Evolutionary conservation across 1,140 invertebrate species (phyloP).

Genomic region (Heliconius hewitsoni): DNA sequence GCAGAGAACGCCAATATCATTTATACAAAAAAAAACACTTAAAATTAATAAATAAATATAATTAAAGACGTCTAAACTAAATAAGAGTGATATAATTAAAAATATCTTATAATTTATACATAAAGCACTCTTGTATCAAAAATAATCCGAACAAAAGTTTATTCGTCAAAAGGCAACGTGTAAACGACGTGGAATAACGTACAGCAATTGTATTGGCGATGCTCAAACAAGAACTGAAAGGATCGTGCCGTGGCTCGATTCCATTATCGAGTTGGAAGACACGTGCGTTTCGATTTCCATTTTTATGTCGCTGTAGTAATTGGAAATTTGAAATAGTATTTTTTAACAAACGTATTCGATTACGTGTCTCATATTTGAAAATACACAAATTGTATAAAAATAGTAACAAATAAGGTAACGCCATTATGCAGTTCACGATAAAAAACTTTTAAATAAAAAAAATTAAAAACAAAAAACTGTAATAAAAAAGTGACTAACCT

Average conservation of each 20-base stretch:
- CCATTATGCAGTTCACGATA: no score
- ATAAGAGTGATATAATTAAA: no score
- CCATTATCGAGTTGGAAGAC: constrained; percentile 1
- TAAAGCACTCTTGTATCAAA: background rate
- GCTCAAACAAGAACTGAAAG: background rate
- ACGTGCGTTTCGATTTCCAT: background rate
- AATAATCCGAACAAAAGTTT: background rate
- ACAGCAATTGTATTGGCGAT: background rate
- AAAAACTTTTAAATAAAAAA: no score
- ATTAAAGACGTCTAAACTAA: no score
- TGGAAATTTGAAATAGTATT: background rate
- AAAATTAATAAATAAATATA: no score
- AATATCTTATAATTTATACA: no score
- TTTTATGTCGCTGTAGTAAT: background rate
- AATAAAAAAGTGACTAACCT: no score
- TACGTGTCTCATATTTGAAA: background rate
- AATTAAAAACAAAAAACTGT: no score
- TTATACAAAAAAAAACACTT: no score
- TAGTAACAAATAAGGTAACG: no score
- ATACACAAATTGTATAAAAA: no score
- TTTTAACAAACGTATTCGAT: background rate
- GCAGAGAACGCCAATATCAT: no score
- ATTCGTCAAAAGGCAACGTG: background rate
- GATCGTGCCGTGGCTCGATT: background rate
- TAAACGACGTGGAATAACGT: background rate